Conservation (phyloP, 2,113 vertebrate genomes). For the Boleophthalmus pectinirostris region DNA sequence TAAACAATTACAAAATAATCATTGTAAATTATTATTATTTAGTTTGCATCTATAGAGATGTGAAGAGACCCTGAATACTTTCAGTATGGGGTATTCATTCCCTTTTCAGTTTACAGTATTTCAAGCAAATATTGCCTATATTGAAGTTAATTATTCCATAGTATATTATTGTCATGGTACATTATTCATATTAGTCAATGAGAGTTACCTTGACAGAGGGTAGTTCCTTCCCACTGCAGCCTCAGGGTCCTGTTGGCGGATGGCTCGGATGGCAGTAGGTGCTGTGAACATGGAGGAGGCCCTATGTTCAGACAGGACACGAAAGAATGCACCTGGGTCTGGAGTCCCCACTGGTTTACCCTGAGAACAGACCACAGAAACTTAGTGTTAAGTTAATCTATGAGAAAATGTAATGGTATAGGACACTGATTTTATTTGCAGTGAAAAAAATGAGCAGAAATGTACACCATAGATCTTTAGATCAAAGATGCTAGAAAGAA, state of each 20-base stretch:
- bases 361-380: slow-evolving; percentile 66
- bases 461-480: background rate
- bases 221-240: slow-evolving; percentile 81
- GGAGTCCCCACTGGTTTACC: slow-evolving; percentile 97
- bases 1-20: background rate
- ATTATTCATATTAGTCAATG: too few relatives aligned
- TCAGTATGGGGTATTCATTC: background rate
- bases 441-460: background rate
- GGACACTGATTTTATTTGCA: background rate
- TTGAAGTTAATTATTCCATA: background rate
- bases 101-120: too few relatives aligned
- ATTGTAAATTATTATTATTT: background rate
- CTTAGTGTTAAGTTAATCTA: background rate
- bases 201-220: slow-evolving; percentile 83
- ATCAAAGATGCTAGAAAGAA: background rate
- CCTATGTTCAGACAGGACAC: slow-evolving; percentile 89
- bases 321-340: slow-evolving; percentile 92
- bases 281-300: slow-evolving; percentile 88
- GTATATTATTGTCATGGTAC: background rate
- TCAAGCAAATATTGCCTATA: background rate
- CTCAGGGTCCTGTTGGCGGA: slow-evolving; percentile 92
- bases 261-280: slow-evolving; percentile 94
- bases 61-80: background rate
- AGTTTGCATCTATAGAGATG: background rate
- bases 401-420: background rate